Evolutionary conservation across 2,888 invertebrate species (phyloP).

Genomic region (Griposia aprilina): DNA sequence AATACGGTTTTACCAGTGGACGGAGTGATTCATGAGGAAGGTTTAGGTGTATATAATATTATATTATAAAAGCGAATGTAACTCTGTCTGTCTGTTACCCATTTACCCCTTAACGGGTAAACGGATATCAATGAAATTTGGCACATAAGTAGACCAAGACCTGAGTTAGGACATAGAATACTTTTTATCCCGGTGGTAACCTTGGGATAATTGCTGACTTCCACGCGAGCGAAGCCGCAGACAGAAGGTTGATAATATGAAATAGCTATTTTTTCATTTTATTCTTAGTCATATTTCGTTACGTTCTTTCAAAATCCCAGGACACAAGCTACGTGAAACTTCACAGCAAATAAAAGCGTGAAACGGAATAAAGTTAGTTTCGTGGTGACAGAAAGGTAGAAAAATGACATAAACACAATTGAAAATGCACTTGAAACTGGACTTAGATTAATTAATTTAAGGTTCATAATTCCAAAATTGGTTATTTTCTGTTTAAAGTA

Average conservation of each 20-base stretch:
- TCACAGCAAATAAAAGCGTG: not conserved
- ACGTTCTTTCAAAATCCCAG: not conserved
- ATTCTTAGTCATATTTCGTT: not conserved
- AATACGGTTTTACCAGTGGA: not conserved
- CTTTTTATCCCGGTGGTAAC: not conserved
- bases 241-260: not conserved
- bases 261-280: not conserved
- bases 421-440: not conserved
- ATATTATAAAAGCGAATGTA: not conserved
- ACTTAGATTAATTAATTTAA: not conserved
- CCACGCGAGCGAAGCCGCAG: not conserved
- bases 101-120: no score
- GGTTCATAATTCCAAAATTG: not conserved
- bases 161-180: not conserved
- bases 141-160: not conserved
- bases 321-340: not conserved
- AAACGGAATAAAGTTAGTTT: conserved; percentile 17
- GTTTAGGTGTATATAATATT: not conserved
- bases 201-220: not conserved
- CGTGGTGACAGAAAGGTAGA: not conserved
- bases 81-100: no score
- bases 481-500: not conserved
- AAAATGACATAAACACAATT: not conserved
- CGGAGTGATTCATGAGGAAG: not conserved
- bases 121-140: not conserved